Evolutionary conservation across 2,113 vertebrate species (phyloP), one percentile per base, ranked within the genome.

Genomic region (Mionectes macconnelli): DNA sequence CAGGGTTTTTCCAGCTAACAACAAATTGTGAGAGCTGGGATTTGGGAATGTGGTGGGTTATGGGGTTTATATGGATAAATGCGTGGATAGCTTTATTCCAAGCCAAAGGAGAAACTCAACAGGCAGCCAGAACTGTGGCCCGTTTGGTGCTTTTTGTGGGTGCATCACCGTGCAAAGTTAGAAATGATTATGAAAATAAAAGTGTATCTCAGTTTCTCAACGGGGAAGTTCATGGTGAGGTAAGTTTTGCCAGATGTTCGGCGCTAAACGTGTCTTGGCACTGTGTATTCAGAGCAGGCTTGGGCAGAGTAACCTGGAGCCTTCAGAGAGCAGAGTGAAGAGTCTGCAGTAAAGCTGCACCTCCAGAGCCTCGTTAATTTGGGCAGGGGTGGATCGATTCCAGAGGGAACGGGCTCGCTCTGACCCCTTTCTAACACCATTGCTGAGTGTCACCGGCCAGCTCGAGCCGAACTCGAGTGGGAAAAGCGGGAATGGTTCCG

Each of bases 361-460:
- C 63, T 37, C 49, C 42, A 7, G 1, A 39, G 45, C 8, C 62
- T 3, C 39, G 0, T 5, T 0, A 4, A 45, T 6, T 3, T 22
- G 57, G 77, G 57, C 22, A 14, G 25, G 2, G 2, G 2, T 80
- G 76, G 68, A 11, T 4, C 3, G 15, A 1, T 57, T 78, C 73
- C 77, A 63, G 10, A 20, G 55, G 69, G 49, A 92, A 57, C 7
- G 30, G 18, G 5, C 21, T 62, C 50, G 0, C 14, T 42, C 63
- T 24, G 7, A 25, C n/a, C 13, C 73, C 19, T 52, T 37, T 20
- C 60, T 57, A 45, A 50, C 62, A 2, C 53, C 22, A 2, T n/a
- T 1, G 1, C 8, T 47, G 2, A 1, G 2, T 9, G 72, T 28
- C 33, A 5, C 1, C 5, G 1, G 10, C 20, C 39, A 14, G 33